Evolutionary conservation across 2,888 invertebrate genomes (phyloP).

Genomic region (Fissipunctia ypsillon): DNA sequence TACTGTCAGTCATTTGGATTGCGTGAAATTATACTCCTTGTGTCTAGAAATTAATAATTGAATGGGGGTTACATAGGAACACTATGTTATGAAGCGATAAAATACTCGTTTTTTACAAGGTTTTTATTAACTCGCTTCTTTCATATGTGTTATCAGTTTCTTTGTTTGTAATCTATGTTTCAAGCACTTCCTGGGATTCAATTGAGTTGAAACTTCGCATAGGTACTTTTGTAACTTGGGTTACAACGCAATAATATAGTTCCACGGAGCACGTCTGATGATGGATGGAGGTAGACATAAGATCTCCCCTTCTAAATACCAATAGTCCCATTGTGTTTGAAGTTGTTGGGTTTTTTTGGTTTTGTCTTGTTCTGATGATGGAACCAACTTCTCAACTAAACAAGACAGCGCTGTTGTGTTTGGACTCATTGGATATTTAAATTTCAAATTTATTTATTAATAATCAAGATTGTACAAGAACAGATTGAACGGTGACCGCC

Average conservation of each 20-base stretch:
- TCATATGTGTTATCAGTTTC: not conserved
- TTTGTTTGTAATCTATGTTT: not conserved
- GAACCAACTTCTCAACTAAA: not conserved
- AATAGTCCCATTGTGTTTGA: too few relatives aligned
- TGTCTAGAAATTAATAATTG: not conserved
- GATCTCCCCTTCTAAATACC: too few relatives aligned
- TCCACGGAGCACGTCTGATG: not conserved
- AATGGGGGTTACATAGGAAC: not conserved
- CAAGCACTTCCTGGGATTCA: not conserved
- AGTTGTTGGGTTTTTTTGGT: too few relatives aligned
- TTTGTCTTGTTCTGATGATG: not conserved
- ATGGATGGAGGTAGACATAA: too few relatives aligned
- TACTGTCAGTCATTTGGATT: not conserved
- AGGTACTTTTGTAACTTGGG: not conserved
- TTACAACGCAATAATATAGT: not conserved
- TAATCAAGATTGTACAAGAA: not conserved
- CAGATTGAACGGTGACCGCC: not conserved
- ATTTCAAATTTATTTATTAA: not conserved
- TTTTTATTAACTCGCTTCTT: not conserved
- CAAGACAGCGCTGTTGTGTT: not conserved
- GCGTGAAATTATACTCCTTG: not conserved
- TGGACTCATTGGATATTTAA: not conserved
- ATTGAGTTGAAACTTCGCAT: not conserved
- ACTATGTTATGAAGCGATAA: not conserved
- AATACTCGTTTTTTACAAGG: not conserved